These are phyloP conservation scores for Botia kubotai DNA, from an alignment of 2,797 vertebrate species.

Conservation along the genomic window DNA sequence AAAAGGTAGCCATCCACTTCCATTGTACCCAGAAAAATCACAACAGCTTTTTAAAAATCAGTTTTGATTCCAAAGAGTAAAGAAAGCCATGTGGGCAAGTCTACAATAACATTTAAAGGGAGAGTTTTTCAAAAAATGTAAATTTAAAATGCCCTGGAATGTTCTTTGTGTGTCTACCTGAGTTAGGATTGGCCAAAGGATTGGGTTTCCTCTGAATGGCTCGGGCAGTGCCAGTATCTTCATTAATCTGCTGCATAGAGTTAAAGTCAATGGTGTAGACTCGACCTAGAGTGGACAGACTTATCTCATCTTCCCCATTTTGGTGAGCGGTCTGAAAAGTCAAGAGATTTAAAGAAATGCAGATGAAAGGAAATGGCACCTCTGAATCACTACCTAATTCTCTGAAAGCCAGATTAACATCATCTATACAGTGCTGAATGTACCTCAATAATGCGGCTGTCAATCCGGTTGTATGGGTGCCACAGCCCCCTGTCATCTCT, in stretches of 20 bases:
- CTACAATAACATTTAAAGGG: no score
- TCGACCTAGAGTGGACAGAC: slow-evolving; percentile 96
- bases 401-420: background rate
- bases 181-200: slow-evolving; percentile 95
- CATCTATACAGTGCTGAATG: background rate
- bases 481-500: slow-evolving; percentile 96
- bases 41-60: no score
- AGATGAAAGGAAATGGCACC: no score
- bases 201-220: slow-evolving; percentile 99
- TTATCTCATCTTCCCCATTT: slow-evolving; percentile 99
- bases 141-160: background rate
- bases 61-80: no score
- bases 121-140: no score
- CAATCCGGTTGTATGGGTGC: slow-evolving; percentile 99
- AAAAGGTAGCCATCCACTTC: no score
- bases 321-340: slow-evolving; percentile 93
- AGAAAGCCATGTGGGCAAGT: no score
- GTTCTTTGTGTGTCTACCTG: slow-evolving; percentile 75
- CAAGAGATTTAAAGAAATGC: slow-evolving; percentile 59
- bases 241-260: slow-evolving; percentile 99
- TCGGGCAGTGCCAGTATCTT: slow-evolving; percentile 98
- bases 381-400: background rate
- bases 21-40: no score
- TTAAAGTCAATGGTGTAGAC: slow-evolving; percentile 99
- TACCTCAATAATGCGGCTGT: slow-evolving; percentile 99